Evolutionary conservation across 2,797 vertebrate genomes (phyloP).

Genomic region (Heliangelus exortis): DNA sequence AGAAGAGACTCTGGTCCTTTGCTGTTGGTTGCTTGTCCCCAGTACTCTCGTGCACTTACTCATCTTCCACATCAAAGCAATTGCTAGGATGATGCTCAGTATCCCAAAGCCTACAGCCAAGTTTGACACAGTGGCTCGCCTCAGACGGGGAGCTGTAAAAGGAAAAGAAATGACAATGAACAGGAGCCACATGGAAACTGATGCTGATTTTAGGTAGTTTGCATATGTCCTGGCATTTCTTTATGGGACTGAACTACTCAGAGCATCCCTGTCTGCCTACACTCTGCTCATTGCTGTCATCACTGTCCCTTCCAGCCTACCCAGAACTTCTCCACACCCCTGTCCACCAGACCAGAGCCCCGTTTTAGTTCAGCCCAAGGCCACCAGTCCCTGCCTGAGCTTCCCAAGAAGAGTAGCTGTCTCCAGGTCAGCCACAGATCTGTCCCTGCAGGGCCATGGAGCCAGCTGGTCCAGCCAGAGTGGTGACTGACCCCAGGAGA

Average conservation of each 20-base stretch:
- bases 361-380: neutral
- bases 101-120: conserved; percentile 17
- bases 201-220: neutral
- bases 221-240: neutral
- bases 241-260: neutral
- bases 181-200: neutral
- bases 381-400: neutral
- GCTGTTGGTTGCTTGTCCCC: neutral
- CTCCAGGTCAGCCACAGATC: neutral
- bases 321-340: neutral
- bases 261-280: neutral
- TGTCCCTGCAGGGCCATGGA: neutral
- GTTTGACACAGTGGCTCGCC: neutral
- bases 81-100: neutral
- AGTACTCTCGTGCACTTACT: conserved; percentile 36
- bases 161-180: neutral
- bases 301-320: neutral
- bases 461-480: neutral
- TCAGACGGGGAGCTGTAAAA: neutral
- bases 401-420: neutral
- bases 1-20: neutral
- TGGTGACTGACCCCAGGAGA: neutral
- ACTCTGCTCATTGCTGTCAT: neutral
- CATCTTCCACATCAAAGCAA: conserved; percentile 38
- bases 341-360: neutral